Base-by-base conservation (phyloP, 2,113 vertebrate species). In the Melanostigma gelatinosum region DNA sequence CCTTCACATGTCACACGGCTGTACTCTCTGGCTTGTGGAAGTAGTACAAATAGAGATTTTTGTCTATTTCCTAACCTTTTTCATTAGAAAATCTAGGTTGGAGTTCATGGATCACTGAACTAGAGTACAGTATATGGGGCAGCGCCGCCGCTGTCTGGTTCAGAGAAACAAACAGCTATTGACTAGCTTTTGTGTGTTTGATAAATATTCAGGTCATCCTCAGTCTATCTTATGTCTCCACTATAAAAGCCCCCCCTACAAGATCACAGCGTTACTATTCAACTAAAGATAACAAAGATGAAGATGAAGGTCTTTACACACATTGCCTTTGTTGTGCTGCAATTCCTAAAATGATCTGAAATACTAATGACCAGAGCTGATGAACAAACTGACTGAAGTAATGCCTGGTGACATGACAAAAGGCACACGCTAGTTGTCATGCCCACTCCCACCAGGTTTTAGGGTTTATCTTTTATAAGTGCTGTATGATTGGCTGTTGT, bases 401-500 rank as follows among this genome's bases (percentile, higher is more conserved):
- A 36, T 34, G 48, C 13, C n/a, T 6, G 32, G 24, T 11, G 48
- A 27, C 0, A 3, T 64, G 67, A 64, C 42, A 75, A 9, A 48
- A 57, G 20, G 36, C 36, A 65, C 40, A 57, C 0, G 6, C 36
- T 27, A 46, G 18, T 58, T 34, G 55, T 80, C 58, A 64, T 70
- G 42, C 46, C 24, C 60, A 22, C 57, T 75, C 63, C 34, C 46
- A 80, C 40, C 44, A 81, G 75, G 64, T 88, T 20, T 80, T 79
- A 81, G 44, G 80, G 50, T 87, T 89, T 58, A 79, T 63, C 69
- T 44, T 77, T 55, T 50, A 29, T 64, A 90, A 87, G 70, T 77
- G 73, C 55, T 84, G 92, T 91, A 90, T 75, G 84, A 73, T 78
- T 80, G 76, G 32, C 84, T 88, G 36, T 83, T 83, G 73, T 82